Conservation (phyloP, 2,888 invertebrate species). For the Zhengitettix transpicula region DNA sequence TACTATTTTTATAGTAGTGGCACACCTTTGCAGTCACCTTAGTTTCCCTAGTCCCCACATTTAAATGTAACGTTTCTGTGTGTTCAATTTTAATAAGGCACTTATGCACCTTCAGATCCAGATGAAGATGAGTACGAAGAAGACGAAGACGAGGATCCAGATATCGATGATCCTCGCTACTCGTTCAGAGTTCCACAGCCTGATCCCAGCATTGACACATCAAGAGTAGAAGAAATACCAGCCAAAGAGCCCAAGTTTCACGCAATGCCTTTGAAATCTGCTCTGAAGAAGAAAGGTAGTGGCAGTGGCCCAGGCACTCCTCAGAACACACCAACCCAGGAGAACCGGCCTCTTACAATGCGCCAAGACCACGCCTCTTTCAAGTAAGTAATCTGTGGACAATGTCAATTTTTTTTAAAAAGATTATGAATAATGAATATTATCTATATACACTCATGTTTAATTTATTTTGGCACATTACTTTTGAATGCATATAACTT, state of each 20-base stretch:
- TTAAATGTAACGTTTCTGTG: too few relatives aligned
- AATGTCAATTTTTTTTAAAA: too few relatives aligned
- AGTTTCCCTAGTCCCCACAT: too few relatives aligned
- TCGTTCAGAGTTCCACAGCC: conserved; percentile 39
- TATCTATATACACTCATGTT: too few relatives aligned
- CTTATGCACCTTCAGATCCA: too few relatives aligned
- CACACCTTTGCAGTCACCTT: too few relatives aligned
- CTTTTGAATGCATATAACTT: too few relatives aligned
- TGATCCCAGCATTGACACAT: conserved; percentile 58
- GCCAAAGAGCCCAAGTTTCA: conserved; percentile 84
- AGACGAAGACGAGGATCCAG: conserved; percentile 30
- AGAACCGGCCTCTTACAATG: conserved; percentile 45
- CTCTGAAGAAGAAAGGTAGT: conserved; percentile 60
- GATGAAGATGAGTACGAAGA: conserved; percentile 29
- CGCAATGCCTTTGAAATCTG: conserved; percentile 83
- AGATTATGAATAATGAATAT: too few relatives aligned
- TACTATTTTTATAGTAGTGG: too few relatives aligned
- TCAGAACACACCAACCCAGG: conserved; percentile 53
- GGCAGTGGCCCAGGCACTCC: conserved; percentile 47
- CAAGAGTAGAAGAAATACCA: conserved; percentile 77
- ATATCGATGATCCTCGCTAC: conserved; percentile 29
- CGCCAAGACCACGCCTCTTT: conserved; percentile 64
- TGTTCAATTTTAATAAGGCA: too few relatives aligned
- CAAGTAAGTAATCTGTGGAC: conserved; percentile 42
- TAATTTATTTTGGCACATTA: too few relatives aligned